Conservation (phyloP, 2,888 invertebrate species). For the Girardia tigrina region DNA sequence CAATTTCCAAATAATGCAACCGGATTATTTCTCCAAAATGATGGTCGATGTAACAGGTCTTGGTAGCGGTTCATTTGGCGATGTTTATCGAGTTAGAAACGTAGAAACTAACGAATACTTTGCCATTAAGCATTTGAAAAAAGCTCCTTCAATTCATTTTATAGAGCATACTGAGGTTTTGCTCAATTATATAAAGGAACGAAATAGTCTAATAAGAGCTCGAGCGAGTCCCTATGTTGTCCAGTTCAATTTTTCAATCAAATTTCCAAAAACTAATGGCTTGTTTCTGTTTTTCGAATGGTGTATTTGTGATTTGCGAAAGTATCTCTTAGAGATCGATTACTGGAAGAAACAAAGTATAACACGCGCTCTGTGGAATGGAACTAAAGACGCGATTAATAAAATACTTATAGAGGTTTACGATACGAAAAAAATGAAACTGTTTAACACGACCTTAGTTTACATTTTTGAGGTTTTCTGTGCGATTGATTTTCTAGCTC, state of each 20-base stretch:
- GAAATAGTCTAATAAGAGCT: not conserved
- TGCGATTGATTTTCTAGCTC: not conserved
- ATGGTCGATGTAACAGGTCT: not conserved
- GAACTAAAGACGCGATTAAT: too few species aligned
- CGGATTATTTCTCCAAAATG: not conserved
- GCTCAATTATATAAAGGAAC: not conserved
- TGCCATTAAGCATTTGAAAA: not conserved
- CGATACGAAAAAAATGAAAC: too few species aligned
- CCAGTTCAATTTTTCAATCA: not conserved
- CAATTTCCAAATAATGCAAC: not conserved
- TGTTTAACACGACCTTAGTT: too few species aligned
- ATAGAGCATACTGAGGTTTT: not conserved
- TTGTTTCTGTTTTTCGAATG: constrained; percentile 13
- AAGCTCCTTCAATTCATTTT: not conserved
- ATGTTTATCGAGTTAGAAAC: not conserved
- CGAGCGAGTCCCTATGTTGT: not conserved
- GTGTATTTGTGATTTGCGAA: not conserved
- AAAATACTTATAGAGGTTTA: too few species aligned
- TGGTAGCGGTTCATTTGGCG: constrained; percentile 4
- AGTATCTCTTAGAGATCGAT: too few species aligned
- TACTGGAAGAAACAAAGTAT: too few species aligned
- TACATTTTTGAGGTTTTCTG: not conserved
- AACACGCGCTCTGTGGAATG: too few species aligned
- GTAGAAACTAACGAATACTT: not conserved
- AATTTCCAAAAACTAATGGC: not conserved